These are phyloP conservation scores for Kryptolebias ocellatus DNA, from an alignment of 2,797 vertebrate genomes.

Conservation along the genomic window DNA sequence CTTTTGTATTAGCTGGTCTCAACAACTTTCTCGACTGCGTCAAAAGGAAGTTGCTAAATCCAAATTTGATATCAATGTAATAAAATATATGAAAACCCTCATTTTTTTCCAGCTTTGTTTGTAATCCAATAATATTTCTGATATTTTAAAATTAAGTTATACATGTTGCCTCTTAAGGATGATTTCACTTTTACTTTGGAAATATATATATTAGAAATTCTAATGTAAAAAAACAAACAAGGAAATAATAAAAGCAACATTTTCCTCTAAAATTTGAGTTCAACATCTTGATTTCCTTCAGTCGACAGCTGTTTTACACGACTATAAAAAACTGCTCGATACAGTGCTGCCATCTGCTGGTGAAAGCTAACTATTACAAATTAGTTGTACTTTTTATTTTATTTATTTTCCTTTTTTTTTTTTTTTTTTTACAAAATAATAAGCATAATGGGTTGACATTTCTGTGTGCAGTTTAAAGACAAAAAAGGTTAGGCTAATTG, in stretches of 20 bases:
- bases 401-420: too few species aligned
- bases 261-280: background rate
- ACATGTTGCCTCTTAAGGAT: background rate
- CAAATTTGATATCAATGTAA: too few species aligned
- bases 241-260: background rate
- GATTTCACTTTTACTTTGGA: background rate
- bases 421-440: background rate
- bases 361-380: slow-evolving; percentile 23
- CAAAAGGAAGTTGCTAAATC: too few species aligned
- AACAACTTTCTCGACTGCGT: too few species aligned
- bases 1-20: background rate
- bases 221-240: background rate
- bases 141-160: background rate
- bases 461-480: too few species aligned
- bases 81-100: too few species aligned
- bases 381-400: too few species aligned
- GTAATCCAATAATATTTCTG: background rate
- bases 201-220: background rate
- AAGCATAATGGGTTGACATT: too few species aligned
- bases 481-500: too few species aligned
- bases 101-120: background rate
- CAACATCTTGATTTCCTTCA: background rate
- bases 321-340: slow-evolving; percentile 16
- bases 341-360: slow-evolving; percentile 72
- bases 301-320: background rate